phyloP scores from a whole-genome alignment of 2,113 vertebrate genomes.

The Serilophus lunatus region DNA sequence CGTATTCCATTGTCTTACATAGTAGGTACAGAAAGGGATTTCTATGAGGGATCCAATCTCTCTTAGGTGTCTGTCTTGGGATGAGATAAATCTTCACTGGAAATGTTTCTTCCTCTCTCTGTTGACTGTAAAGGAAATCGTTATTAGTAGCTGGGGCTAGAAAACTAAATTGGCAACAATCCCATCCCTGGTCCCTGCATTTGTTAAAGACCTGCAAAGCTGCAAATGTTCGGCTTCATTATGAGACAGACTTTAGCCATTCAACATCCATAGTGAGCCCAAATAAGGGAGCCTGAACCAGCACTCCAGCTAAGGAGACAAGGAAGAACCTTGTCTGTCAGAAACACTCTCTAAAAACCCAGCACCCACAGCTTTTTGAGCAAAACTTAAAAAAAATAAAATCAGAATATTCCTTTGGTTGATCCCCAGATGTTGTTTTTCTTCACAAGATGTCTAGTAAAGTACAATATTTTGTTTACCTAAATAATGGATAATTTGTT shows the following conservation, averaged over 20 bases:
- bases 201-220: not conserved
- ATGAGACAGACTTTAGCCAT: not conserved
- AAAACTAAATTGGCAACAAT: not conserved
- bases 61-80: not conserved
- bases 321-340: not conserved
- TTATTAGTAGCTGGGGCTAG: not conserved
- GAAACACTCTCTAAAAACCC: not conserved
- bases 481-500: not conserved
- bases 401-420: not conserved
- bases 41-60: not conserved
- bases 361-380: not conserved
- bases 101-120: not conserved
- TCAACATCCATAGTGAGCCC: not conserved
- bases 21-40: not conserved
- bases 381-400: not conserved
- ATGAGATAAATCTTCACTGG: not conserved
- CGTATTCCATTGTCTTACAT: fast-evolving
- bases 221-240: not conserved
- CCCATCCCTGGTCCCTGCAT: fast-evolving
- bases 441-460: not conserved
- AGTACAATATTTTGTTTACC: not conserved
- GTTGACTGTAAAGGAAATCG: not conserved
- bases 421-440: not conserved
- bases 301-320: not conserved
- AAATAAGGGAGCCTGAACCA: not conserved